Conservation (phyloP, 2,113 vertebrate species). For the Chinchilla lanigera region DNA sequence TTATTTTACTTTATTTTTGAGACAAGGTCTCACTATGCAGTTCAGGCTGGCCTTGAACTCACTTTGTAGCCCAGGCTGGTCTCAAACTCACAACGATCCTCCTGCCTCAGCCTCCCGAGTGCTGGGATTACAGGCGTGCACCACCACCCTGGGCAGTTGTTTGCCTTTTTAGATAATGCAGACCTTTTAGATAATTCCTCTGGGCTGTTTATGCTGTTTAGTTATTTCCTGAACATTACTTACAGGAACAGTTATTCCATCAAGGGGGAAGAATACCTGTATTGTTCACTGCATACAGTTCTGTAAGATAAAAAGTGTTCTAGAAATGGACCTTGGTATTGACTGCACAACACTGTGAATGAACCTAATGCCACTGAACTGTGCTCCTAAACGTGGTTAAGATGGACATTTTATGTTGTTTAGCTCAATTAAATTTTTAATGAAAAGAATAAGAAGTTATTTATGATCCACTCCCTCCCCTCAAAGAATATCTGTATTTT, state of each 20-base stretch:
- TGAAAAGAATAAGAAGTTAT: not conserved
- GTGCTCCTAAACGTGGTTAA: not conserved
- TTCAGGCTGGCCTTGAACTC: no score
- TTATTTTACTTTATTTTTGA: no score
- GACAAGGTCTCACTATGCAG: no score
- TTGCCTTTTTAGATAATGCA: slow-evolving; percentile 10
- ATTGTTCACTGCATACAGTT: not conserved
- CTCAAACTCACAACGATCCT: no score
- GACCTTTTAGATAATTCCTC: not conserved
- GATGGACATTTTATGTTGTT: not conserved
- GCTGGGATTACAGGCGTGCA: no score
- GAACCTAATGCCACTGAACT: not conserved
- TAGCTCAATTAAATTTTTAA: slow-evolving; percentile 2
- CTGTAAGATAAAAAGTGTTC: not conserved
- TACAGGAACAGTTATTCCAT: not conserved
- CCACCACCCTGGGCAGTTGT: no score
- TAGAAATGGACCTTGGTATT: not conserved
- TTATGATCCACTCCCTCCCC: not conserved
- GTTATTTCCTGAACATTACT: slow-evolving; percentile 61
- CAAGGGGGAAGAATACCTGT: not conserved
- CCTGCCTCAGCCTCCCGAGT: no score
- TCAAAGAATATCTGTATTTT: not conserved
- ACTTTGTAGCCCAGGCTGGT: no score
- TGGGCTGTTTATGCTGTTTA: slow-evolving; percentile 49
- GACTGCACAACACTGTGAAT: not conserved